Percentiles rank a stretch among this genome's conserved stretches.
These are phyloP conservation scores for Tonatia bakeri DNA, from an alignment of 2,113 vertebrate genomes.

Conservation along the genomic window DNA sequence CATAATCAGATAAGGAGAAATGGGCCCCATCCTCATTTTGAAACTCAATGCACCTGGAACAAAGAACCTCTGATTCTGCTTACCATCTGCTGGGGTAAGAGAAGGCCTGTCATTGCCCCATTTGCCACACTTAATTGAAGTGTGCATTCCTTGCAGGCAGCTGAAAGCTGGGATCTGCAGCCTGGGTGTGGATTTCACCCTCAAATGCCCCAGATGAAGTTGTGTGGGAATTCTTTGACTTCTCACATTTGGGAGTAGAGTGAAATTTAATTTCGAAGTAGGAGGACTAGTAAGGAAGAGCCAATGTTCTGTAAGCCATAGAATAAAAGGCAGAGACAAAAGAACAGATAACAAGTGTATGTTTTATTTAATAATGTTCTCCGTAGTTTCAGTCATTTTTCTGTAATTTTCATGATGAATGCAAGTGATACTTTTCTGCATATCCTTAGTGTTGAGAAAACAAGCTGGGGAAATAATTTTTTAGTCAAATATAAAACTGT, in stretches of 20 bases:
- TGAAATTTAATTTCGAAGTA: constrained; percentile 66
- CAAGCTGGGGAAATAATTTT: constrained; percentile 74
- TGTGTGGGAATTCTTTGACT: constrained; percentile 56
- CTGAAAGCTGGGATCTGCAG: background rate
- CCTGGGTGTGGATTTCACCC: constrained; percentile 57
- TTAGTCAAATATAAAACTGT: constrained; percentile 69
- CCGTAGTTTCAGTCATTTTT: constrained; percentile 59
- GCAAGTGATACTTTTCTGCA: constrained; percentile 55
- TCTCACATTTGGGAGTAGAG: constrained; percentile 48
- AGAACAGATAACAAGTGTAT: constrained; percentile 72
- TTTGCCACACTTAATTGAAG: constrained; percentile 11
- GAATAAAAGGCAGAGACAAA: constrained; percentile 66
- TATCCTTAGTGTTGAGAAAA: constrained; percentile 71
- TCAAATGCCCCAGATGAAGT: constrained; percentile 41
- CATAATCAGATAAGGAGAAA: constrained; percentile 49
- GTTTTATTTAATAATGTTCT: constrained; percentile 71
- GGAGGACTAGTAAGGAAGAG: constrained; percentile 55
- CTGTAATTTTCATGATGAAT: constrained; percentile 73
- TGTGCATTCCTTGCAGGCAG: background rate
- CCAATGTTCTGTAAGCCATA: constrained; percentile 69
- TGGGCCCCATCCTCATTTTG: constrained; percentile 38
- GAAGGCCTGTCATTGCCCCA: background rate
- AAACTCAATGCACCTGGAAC: constrained; percentile 57
- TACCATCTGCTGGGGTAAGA: constrained; percentile 50
- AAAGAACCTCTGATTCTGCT: constrained; percentile 52